These are phyloP conservation scores for Spheniscus humboldti DNA, from an alignment of 2,797 vertebrate genomes.

Conservation along the genomic window DNA sequence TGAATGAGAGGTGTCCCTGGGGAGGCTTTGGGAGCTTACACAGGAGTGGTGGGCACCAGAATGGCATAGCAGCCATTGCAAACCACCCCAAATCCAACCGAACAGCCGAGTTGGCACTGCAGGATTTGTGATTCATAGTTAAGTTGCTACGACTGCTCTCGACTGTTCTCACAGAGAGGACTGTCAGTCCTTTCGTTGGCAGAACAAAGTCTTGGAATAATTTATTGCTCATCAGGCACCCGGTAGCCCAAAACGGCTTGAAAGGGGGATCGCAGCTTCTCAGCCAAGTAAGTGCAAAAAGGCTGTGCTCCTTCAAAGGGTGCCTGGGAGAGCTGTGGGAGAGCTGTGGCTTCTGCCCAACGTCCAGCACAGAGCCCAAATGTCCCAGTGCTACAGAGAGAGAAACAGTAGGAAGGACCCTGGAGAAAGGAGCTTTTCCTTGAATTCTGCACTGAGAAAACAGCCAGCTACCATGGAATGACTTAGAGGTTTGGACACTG, in stretches of 20 bases:
- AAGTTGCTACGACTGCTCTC: too few relatives aligned
- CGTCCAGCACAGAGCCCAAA: too few relatives aligned
- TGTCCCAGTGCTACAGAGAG: background rate
- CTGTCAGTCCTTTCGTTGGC: too few relatives aligned
- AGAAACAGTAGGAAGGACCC: background rate
- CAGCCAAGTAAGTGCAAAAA: background rate
- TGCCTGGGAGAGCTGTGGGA: background rate
- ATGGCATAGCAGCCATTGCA: background rate
- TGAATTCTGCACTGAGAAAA: background rate
- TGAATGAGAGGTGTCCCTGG: background rate
- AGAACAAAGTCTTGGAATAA: background rate
- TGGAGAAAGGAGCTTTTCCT: background rate
- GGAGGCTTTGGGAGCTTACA: background rate
- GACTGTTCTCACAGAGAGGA: background rate
- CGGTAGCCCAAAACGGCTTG: background rate
- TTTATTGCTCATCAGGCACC: background rate
- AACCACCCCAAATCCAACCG: background rate
- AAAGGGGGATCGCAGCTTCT: too few relatives aligned
- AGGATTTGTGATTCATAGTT: background rate
- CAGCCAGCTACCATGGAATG: background rate
- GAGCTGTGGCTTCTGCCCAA: background rate
- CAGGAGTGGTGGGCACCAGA: background rate
- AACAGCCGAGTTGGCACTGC: rapidly evolving
- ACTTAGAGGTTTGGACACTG: background rate
- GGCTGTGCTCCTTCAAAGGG: background rate